Percentiles rank a stretch among this genome's conserved stretches.
Evolutionary conservation across 2,797 vertebrate genomes (phyloP).

Genomic region (Sitta carolinensis): DNA sequence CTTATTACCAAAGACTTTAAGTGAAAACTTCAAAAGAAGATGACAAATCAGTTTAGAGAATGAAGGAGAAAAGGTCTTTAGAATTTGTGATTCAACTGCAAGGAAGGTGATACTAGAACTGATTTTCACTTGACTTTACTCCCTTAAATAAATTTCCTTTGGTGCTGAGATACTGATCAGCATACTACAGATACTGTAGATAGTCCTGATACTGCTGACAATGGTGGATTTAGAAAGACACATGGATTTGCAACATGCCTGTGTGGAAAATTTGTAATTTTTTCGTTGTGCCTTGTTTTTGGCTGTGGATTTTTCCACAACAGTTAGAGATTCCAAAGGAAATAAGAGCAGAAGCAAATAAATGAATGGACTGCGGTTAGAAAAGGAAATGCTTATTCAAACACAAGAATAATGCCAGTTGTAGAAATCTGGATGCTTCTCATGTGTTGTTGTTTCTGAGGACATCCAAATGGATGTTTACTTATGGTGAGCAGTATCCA

Average conservation of each 20-base stretch:
- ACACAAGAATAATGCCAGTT: conserved; percentile 30
- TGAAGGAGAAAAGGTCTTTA: background rate
- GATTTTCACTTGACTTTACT: background rate
- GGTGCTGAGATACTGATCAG: background rate
- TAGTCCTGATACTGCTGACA: background rate
- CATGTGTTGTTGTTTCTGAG: background rate
- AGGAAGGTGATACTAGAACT: background rate
- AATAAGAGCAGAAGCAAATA: conserved; percentile 49
- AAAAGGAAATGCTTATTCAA: conserved; percentile 58
- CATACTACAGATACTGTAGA: background rate
- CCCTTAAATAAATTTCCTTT: background rate
- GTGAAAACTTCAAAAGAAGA: background rate
- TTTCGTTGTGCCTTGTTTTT: background rate
- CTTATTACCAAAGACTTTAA: background rate
- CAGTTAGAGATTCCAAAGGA: conserved; percentile 53
- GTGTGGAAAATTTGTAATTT: conserved; percentile 37
- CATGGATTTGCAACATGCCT: background rate
- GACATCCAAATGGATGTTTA: background rate
- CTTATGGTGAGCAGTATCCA: background rate
- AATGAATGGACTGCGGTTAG: conserved; percentile 20
- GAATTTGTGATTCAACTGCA: background rate
- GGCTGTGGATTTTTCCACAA: conserved; percentile 53
- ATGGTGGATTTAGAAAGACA: background rate
- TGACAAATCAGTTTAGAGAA: background rate
- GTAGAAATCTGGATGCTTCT: background rate